Percentiles rank a stretch among this genome's conserved stretches.
phyloP scores from a whole-genome alignment of 1,140 invertebrate genomes.

The Thaumatotibia leucotreta region DNA sequence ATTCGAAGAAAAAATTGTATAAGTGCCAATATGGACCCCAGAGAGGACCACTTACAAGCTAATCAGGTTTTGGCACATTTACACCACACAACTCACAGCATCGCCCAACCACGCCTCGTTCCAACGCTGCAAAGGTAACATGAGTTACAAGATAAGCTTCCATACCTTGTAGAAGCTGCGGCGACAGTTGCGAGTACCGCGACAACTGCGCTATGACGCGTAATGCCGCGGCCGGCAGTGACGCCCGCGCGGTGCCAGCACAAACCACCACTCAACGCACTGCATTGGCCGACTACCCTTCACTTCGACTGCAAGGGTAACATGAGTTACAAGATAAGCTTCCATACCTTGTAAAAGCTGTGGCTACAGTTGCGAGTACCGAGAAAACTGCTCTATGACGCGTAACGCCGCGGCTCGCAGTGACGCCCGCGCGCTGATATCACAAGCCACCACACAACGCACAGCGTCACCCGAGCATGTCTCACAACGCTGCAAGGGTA shows the following conservation, averaged over 20 bases:
- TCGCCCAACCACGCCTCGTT: background rate
- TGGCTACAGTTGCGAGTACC: conserved; percentile 47
- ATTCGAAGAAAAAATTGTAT: too few relatives aligned
- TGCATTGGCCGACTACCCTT: background rate
- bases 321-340: too few relatives aligned
- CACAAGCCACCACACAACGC: conserved; percentile 27
- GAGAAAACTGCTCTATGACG: conserved; percentile 38
- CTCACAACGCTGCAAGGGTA: conserved; percentile 43
- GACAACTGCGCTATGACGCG: conserved; percentile 41
- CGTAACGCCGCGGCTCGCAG: conserved; percentile 49
- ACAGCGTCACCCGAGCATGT: conserved; percentile 33
- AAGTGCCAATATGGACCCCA: too few relatives aligned
- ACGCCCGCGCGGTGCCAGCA: conserved; percentile 20
- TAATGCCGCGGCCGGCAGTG: conserved; percentile 47
- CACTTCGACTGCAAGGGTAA: background rate
- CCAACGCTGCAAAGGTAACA: background rate
- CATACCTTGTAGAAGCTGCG: conserved; percentile 53
- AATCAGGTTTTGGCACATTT: too few relatives aligned
- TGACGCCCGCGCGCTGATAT: conserved; percentile 21
- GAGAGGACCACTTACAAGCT: too few relatives aligned
- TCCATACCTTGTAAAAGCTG: conserved; percentile 49
- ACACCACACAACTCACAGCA: too few relatives aligned
- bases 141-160: too few relatives aligned
- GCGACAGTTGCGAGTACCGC: conserved; percentile 43
- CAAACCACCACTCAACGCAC: too few relatives aligned